Percentiles rank a stretch among this genome's conserved stretches.
Conservation (phyloP, 2,113 vertebrate genomes). For the Vanacampus margaritifer region DNA sequence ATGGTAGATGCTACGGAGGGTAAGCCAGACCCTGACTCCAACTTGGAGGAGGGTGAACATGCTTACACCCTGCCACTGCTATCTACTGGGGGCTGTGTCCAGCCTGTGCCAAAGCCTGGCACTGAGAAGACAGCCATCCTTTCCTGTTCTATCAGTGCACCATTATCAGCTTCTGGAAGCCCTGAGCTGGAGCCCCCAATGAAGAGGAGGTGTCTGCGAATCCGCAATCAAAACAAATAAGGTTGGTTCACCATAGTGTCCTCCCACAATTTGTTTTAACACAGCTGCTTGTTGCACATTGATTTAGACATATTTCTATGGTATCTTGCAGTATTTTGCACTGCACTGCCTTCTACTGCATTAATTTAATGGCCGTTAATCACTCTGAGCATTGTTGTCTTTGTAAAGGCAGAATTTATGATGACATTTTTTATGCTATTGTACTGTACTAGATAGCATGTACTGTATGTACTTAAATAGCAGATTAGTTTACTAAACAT, state of each 20-base stretch:
- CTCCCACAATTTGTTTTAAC: neutral
- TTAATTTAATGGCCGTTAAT: too few species aligned
- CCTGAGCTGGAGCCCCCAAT: constrained; percentile 93
- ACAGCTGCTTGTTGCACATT: neutral
- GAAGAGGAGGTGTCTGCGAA: constrained; percentile 99
- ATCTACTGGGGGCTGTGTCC: constrained; percentile 94
- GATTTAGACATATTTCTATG: too few species aligned
- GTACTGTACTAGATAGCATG: too few species aligned
- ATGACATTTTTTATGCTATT: too few species aligned
- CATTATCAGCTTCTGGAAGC: constrained; percentile 85
- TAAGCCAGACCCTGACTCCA: constrained; percentile 79
- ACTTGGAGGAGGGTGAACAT: constrained; percentile 89
- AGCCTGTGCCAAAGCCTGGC: constrained; percentile 96
- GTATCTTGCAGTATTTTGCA: too few species aligned
- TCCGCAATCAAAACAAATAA: constrained; percentile 99
- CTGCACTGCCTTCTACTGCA: too few species aligned
- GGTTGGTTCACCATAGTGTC: constrained; percentile 28
- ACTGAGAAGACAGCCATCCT: constrained; percentile 86
- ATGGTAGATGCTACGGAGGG: constrained; percentile 73
- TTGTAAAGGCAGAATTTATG: too few species aligned
- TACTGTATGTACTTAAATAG: too few species aligned
- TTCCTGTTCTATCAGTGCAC: constrained; percentile 85
- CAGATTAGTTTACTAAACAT: too few species aligned
- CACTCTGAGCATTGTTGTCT: too few species aligned
- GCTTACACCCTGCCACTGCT: constrained; percentile 90